Evolutionary conservation across 2,797 vertebrate genomes (phyloP).

Genomic region (Micropoecilia bifurca): DNA sequence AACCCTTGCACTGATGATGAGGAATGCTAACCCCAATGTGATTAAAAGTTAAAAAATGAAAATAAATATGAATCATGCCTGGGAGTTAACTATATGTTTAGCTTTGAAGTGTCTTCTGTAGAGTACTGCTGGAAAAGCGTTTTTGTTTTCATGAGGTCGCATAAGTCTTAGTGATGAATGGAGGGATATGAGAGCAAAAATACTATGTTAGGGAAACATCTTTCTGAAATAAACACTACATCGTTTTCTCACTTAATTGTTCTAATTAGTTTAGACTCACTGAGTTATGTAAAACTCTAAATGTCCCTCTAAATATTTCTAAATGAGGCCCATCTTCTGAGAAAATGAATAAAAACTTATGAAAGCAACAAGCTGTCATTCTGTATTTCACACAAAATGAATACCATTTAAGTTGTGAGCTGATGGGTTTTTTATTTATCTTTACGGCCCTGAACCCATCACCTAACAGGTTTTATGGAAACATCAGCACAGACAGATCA

Average conservation of each 20-base stretch:
- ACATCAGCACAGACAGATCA: conserved; percentile 45
- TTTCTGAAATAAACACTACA: background rate
- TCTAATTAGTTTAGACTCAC: background rate
- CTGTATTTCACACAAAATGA: background rate
- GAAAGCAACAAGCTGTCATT: conserved; percentile 7
- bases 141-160: background rate
- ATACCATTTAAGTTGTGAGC: conserved; percentile 34
- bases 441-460: conserved; percentile 31
- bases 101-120: background rate
- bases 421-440: conserved; percentile 47
- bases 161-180: background rate
- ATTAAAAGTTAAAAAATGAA: background rate
- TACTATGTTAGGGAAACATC: conserved; percentile 48
- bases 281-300: background rate
- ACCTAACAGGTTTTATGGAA: conserved; percentile 28
- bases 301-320: background rate
- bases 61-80: background rate
- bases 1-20: background rate
- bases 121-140: background rate
- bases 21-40: background rate
- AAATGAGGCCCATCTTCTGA: background rate
- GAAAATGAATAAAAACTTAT: background rate
- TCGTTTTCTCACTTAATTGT: conserved; percentile 13
- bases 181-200: conserved; percentile 5
- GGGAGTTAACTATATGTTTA: background rate